Evolutionary conservation across 2,797 vertebrate genomes (phyloP).

Genomic region (Artibeus lituratus): DNA sequence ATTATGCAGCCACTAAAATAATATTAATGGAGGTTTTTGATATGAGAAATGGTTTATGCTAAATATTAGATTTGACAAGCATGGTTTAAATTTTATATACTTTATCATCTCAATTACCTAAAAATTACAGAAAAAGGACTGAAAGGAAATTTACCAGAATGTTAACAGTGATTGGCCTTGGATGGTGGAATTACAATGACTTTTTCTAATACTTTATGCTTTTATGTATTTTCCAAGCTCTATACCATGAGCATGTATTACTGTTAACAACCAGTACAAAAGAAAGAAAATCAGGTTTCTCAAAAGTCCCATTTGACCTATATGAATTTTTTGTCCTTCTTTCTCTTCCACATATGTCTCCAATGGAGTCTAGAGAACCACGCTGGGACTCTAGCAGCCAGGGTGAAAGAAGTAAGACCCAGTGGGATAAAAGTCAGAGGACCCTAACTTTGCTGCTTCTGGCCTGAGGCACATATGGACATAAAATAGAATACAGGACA

Average conservation of each 20-base stretch:
- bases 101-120: not conserved
- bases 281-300: not conserved
- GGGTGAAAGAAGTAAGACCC: not conserved
- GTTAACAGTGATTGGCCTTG: not conserved
- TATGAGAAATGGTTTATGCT: not conserved
- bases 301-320: not conserved
- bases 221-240: not conserved
- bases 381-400: not conserved
- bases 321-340: not conserved
- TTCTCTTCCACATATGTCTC: not conserved
- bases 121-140: slow-evolving; percentile 18
- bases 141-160: slow-evolving; percentile 1
- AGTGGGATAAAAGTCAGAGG: not conserved
- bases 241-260: not conserved
- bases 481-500: not conserved
- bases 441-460: not conserved
- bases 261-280: not conserved
- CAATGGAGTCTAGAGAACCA: not conserved
- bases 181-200: not conserved
- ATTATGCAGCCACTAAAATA: not conserved
- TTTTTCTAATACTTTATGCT: not conserved
- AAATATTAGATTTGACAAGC: slow-evolving; percentile 36
- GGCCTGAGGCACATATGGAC: not conserved
- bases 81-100: not conserved
- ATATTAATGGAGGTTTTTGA: not conserved